These are phyloP conservation scores for Porphyrio hochstetteri DNA, from an alignment of 2,113 vertebrate species.

Conservation along the genomic window DNA sequence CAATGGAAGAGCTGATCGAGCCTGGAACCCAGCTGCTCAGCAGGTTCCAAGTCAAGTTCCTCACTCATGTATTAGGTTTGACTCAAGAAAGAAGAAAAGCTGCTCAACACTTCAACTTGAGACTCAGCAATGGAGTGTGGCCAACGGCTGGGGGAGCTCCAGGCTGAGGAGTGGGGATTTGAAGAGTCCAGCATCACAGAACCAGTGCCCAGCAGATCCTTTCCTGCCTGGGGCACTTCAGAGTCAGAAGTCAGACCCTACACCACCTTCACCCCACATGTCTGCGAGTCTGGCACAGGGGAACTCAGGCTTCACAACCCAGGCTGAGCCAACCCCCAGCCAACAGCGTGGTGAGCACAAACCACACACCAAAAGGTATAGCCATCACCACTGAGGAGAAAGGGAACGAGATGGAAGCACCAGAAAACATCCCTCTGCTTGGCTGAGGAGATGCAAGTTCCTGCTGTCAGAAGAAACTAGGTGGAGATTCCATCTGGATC, in stretches of 20 bases:
- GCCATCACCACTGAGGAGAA: not conserved
- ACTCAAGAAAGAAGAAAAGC: not conserved
- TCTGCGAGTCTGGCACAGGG: too few relatives aligned
- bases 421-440: not conserved
- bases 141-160: not conserved
- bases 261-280: not conserved
- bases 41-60: not conserved
- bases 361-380: accelerated
- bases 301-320: not conserved
- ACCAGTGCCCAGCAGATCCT: not conserved
- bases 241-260: not conserved
- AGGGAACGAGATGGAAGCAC: not conserved
- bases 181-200: not conserved
- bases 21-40: not conserved
- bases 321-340: not conserved
- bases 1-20: not conserved
- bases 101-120: not conserved
- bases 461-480: not conserved
- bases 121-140: not conserved
- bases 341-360: not conserved
- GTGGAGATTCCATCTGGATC: not conserved
- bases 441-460: not conserved
- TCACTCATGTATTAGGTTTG: not conserved
- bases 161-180: not conserved
- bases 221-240: not conserved